Percentiles rank a stretch among this genome's conserved stretches.
Evolutionary conservation across 2,113 vertebrate species (phyloP).

Genomic region (Percina caprodes): DNA sequence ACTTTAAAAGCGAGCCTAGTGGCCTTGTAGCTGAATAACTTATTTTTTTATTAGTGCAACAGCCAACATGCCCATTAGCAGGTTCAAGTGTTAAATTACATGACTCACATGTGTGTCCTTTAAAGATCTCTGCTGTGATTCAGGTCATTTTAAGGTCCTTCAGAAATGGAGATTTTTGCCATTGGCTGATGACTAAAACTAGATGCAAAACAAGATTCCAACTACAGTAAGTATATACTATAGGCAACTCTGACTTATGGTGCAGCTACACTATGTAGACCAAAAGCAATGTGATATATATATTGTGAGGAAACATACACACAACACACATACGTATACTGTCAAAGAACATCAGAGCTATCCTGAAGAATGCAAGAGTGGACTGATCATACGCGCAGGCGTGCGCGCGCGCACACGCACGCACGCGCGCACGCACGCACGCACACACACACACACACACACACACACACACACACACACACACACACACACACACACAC

Average conservation of each 20-base stretch:
- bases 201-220: background rate
- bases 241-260: conserved; percentile 10
- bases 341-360: conserved; percentile 50
- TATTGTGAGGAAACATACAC: conserved; percentile 22
- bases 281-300: conserved; percentile 33
- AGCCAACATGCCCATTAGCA: background rate
- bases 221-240: background rate
- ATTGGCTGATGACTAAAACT: conserved; percentile 8
- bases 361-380: conserved; percentile 33
- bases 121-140: background rate
- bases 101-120: conserved; percentile 4
- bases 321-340: conserved; percentile 23
- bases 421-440: too few species aligned
- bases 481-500: conserved; percentile 25
- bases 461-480: conserved; percentile 33
- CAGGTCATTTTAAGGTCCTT: background rate
- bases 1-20: background rate
- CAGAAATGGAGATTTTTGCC: background rate
- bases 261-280: conserved; percentile 3
- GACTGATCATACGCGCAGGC: conserved; percentile 36
- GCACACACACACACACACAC: conserved; percentile 28
- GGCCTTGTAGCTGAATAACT: background rate
- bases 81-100: background rate
- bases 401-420: background rate
- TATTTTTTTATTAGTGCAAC: background rate